Percentiles rank a stretch among this genome's conserved stretches.
These are phyloP conservation scores for Paedocypris sp. DNA, from an alignment of 2,113 vertebrate species.

Conservation along the genomic window DNA sequence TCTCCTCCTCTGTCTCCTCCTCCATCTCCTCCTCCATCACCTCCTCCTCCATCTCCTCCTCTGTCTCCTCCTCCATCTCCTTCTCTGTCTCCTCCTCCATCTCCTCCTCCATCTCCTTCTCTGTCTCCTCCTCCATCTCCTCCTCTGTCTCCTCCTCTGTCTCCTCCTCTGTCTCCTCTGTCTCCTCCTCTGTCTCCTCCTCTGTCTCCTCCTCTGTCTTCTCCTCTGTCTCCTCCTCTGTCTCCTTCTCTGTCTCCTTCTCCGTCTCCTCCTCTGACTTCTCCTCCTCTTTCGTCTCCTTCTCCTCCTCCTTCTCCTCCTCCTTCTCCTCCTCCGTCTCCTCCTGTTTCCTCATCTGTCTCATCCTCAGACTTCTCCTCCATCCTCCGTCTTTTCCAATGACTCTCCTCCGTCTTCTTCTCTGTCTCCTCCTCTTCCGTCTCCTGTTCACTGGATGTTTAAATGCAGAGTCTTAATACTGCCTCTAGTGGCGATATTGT, in stretches of 20 bases:
- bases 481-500: too few species aligned
- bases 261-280: neutral
- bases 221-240: too few species aligned
- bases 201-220: neutral
- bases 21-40: neutral
- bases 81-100: neutral
- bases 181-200: slow-evolving; percentile 37
- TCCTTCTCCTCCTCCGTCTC: neutral
- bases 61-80: neutral
- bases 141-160: neutral
- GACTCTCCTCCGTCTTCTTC: too few species aligned
- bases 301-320: too few species aligned
- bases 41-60: too few species aligned
- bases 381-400: too few species aligned
- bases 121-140: too few species aligned
- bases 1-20: neutral
- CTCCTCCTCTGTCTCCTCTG: slow-evolving; percentile 28
- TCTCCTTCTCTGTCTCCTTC: slow-evolving; percentile 41
- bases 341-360: neutral
- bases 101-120: neutral
- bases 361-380: neutral
- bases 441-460: too few species aligned
- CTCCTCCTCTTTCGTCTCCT: too few species aligned
- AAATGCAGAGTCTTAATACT: too few species aligned
- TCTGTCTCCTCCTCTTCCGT: too few species aligned